These are phyloP conservation scores for Acleris laterana DNA, from an alignment of 2,888 invertebrate species.

Conservation along the genomic window DNA sequence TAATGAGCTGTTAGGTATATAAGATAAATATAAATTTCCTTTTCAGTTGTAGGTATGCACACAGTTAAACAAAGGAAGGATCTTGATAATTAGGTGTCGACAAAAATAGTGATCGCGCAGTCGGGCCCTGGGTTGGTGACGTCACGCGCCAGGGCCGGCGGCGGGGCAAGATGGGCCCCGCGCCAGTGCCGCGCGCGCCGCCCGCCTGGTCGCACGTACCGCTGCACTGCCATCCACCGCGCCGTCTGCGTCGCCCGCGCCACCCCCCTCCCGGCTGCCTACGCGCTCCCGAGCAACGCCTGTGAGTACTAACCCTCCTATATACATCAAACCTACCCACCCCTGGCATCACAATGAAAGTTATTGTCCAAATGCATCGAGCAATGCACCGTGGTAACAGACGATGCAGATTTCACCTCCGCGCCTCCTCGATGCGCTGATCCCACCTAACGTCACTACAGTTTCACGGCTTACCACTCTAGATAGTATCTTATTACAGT, in stretches of 20 bases:
- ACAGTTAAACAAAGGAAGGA: constrained; percentile 77
- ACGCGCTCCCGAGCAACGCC: constrained; percentile 47
- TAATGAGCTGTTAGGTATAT: constrained; percentile 11
- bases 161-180: constrained; percentile 85
- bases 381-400: constrained; percentile 64
- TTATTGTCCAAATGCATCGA: constrained; percentile 62
- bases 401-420: constrained; percentile 76
- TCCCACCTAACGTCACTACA: constrained; percentile 27
- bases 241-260: constrained; percentile 45
- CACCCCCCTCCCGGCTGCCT: constrained; percentile 52
- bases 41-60: constrained; percentile 51
- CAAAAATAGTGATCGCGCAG: constrained; percentile 77
- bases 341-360: constrained; percentile 42
- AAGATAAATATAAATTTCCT: constrained; percentile 64
- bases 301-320: constrained; percentile 55
- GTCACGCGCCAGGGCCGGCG: constrained; percentile 79
- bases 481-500: constrained; percentile 34
- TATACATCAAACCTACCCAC: constrained; percentile 37
- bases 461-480: constrained; percentile 37
- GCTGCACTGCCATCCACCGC: constrained; percentile 51
- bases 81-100: constrained; percentile 81
- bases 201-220: constrained; percentile 73
- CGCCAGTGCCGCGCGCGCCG: constrained; percentile 84
- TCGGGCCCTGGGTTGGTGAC: constrained; percentile 84
- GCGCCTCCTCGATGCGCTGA: constrained; percentile 48